Percentiles rank a stretch among this genome's conserved stretches.
Evolutionary conservation across 2,888 invertebrate species (phyloP).

Genomic region (Siphonodentalium dalli): DNA sequence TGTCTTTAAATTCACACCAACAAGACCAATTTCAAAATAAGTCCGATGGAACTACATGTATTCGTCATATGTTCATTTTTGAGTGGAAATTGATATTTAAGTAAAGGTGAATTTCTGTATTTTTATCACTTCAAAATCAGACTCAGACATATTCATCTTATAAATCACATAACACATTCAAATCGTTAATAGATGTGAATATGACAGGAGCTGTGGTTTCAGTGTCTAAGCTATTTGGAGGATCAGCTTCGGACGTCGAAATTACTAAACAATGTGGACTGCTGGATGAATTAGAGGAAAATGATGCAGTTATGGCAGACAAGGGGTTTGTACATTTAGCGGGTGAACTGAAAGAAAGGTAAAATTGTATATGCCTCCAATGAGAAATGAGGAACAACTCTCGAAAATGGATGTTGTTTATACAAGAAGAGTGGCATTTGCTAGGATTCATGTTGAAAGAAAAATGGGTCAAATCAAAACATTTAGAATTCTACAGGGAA

Average conservation of each 20-base stretch:
- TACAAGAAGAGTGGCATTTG: conserved; percentile 20
- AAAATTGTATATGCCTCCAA: conserved; percentile 19
- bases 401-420: conserved; percentile 18
- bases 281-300: conserved; percentile 1
- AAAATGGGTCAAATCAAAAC: conserved; percentile 28
- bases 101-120: too few species aligned
- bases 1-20: too few species aligned
- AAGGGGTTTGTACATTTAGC: conserved; percentile 19
- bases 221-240: conserved; percentile 5
- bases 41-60: too few species aligned
- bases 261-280: conserved; percentile 16
- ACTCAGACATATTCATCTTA: too few species aligned
- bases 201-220: conserved; percentile 11
- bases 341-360: conserved; percentile 11
- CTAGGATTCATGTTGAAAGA: conserved; percentile 26
- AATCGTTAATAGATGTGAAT: conserved; percentile 11
- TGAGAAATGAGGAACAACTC: conserved; percentile 7
- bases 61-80: too few species aligned
- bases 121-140: too few species aligned
- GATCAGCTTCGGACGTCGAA: conserved; percentile 13
- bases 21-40: too few species aligned
- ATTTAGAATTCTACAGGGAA: conserved; percentile 27
- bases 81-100: too few species aligned
- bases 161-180: conserved; percentile 19
- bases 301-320: conserved; percentile 23